These are phyloP conservation scores for Heteromurus nitidus DNA, from an alignment of 2,888 invertebrate species.

Conservation along the genomic window DNA sequence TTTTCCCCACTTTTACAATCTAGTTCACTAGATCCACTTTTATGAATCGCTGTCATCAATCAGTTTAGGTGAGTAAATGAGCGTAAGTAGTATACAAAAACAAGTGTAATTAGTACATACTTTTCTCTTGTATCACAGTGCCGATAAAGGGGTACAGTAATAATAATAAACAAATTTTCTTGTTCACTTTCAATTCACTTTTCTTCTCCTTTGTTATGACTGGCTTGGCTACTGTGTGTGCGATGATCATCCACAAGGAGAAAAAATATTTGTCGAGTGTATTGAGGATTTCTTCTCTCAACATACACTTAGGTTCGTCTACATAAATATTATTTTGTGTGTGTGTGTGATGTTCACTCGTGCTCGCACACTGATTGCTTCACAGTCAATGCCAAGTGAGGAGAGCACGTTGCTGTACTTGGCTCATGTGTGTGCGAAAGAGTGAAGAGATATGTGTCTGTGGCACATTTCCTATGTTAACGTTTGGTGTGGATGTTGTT, in stretches of 20 bases:
- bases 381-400: constrained; percentile 53
- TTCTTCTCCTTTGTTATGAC: too few species aligned
- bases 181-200: constrained; percentile 34
- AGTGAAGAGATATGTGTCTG: not conserved
- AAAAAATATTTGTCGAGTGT: too few species aligned
- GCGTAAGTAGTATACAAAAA: not conserved
- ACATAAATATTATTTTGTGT: too few species aligned
- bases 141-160: not conserved
- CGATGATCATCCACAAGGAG: too few species aligned
- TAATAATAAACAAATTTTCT: not conserved
- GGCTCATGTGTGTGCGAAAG: not conserved
- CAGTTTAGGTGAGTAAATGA: not conserved
- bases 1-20: constrained; percentile 17
- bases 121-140: not conserved
- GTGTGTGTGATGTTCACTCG: constrained; percentile 6
- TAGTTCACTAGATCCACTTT: constrained; percentile 17
- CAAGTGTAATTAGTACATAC: not conserved
- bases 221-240: too few species aligned
- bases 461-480: too few species aligned
- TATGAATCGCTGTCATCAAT: not conserved
- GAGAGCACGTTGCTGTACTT: constrained; percentile 5
- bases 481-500: constrained; percentile 46
- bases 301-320: too few species aligned
- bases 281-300: not conserved
- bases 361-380: constrained; percentile 55